Evolutionary conservation across 2,113 vertebrate species (phyloP), one percentile per base, ranked within the genome.

Genomic region (Tretioscincus oriximinensis): DNA sequence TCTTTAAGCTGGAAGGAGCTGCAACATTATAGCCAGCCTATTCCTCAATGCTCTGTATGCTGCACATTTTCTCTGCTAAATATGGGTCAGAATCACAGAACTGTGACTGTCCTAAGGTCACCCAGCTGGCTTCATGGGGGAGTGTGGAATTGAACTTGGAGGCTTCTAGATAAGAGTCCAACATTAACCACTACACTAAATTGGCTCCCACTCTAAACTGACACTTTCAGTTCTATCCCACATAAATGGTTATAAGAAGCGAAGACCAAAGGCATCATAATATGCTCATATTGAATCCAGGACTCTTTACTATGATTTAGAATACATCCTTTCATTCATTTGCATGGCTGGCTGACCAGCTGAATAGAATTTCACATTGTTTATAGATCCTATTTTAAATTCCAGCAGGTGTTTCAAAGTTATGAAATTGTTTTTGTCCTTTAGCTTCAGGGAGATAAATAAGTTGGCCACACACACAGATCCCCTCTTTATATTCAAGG

Each of bases 261-360:
- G 45, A 31, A 35, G 12, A 21, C 5, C 9, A 54, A 41, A 28
- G 18, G 49, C 11, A 35, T 3, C 5, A 20, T 64, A 64, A 73
- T 20, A n/a, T 16, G 26, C n/a, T 74, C 87, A 79, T 84, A 94
- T 92, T 90, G 88, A 93, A 92, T 92, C 89, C 87, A 65, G 9
- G 76, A 8, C 58, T 72, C 73, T 91, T 90, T 85, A 64, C 77
- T 85, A 75, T 92, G 91, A 94, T 94, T 94, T 93, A 95, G 87
- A 81, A 82, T 83, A 45, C 28, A 75, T 69, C 74, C 71, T 84
- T 90, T 95, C 93, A 92, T 93, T 93, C 83, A 87, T 91, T 93
- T 95, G 88, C 92, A 89, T 28, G 77, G 88, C 85, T 93, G 86
- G 74, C 82, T 93, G 86, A 69, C n/a, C 78, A 78, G 87, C 80